These are phyloP conservation scores for Scomber colias DNA, from an alignment of 2,113 vertebrate species.

Conservation along the genomic window DNA sequence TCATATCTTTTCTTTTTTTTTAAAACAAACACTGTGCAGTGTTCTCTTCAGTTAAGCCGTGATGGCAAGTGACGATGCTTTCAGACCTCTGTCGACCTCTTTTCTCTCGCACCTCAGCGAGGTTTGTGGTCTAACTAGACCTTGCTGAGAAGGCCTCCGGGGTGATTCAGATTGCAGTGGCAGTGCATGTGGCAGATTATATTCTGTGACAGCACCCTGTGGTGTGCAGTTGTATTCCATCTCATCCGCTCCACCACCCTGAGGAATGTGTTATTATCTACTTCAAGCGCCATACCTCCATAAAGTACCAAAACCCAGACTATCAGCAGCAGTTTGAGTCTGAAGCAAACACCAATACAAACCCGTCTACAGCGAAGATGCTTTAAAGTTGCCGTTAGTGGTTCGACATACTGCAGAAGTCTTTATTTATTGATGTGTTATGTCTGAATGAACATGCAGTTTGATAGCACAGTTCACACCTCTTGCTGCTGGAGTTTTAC, in stretches of 20 bases:
- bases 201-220: conserved; percentile 22
- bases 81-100: conserved; percentile 18
- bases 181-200: conserved; percentile 32
- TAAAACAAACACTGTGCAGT: neutral
- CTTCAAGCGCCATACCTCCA: neutral
- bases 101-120: neutral
- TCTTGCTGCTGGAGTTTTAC: neutral
- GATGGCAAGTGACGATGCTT: neutral
- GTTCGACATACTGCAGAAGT: neutral
- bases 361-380: neutral
- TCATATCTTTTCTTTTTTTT: conserved; percentile 1
- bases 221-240: conserved; percentile 16
- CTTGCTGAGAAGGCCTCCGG: conserved; percentile 23
- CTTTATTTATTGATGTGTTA: conserved; percentile 29
- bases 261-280: conserved; percentile 33
- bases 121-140: conserved; percentile 10
- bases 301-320: conserved; percentile 18
- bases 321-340: neutral
- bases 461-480: neutral
- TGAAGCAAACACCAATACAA: neutral
- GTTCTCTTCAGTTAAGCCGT: neutral
- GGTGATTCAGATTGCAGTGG: conserved; percentile 31
- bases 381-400: conserved; percentile 16
- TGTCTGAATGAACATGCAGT: conserved; percentile 28
- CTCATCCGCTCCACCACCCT: conserved; percentile 19